Evolutionary conservation across 2,113 vertebrate species (phyloP), one percentile per base, ranked within the genome.

Genomic region (Dermatemys mawii): DNA sequence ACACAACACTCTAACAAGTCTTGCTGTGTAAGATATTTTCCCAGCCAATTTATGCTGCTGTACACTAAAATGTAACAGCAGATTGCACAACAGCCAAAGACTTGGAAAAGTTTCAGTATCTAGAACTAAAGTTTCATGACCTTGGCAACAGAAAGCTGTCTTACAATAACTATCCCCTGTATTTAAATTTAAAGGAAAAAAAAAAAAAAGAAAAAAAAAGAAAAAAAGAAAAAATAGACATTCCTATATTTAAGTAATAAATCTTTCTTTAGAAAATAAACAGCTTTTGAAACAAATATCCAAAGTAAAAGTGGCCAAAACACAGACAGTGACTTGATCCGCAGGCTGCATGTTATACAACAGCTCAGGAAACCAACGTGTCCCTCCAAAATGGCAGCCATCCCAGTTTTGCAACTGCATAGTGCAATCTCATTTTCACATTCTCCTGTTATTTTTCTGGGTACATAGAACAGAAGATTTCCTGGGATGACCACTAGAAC

Each of bases 11-110:
- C 26, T 85, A 57, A 87, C 14, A 83, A 89, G 44, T 54, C 24
- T 78, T 13, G 21, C 27, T 84, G 82, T 67, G 7, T 75, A 89
- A 89, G 70, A 50, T 73, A 67, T 44, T 94, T 93, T 48, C 35
- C 14, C 22, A 79, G 85, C 90, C 90, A 95, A 94, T 90, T 95
- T 70, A 84, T 24, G 54, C 57, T 88, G 57, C 27, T 2, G 2
- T 91, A 91, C 93, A 93, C 32, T 63, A 84, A 60, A 94, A 92
- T 38, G 75, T 60, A 92, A 93, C 89, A 60, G 26, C 9, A 84
- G 21, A 53, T 11, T 94, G 67, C 53, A 9, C 84, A 92, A 75
- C 0, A 92, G 11, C 32, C 49, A 93, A 95, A 8, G 46, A 63
- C 87, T 84, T 92, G 32, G 41, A 53, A 84, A 75, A 44, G 63